These are phyloP conservation scores for Hapalemur alaotrensis DNA, from an alignment of 2,797 vertebrate genomes.

Conservation along the genomic window DNA sequence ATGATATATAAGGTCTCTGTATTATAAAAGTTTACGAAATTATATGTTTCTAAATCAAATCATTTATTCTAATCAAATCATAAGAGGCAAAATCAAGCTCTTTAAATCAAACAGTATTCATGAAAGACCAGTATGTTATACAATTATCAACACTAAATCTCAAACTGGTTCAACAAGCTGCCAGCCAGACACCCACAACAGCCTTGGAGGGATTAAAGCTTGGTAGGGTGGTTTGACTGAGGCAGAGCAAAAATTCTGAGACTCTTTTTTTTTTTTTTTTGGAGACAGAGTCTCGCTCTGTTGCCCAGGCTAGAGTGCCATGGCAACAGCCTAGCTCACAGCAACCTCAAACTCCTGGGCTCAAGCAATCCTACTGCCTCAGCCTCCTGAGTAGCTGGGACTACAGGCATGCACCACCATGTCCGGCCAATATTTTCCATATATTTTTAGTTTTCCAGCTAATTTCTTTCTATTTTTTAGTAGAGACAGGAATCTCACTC, in stretches of 20 bases:
- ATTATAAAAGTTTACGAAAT: not conserved
- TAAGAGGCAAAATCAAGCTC: not conserved
- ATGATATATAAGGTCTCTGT: not conserved
- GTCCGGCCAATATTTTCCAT: too few species aligned
- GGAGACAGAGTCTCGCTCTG: too few species aligned
- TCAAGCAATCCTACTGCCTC: too few species aligned
- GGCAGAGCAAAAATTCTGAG: not conserved
- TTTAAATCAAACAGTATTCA: not conserved
- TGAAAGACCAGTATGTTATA: not conserved
- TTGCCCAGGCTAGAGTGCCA: too few species aligned
- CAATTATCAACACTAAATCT: not conserved
- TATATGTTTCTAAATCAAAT: slow-evolving; percentile 8
- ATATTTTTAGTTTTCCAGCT: too few species aligned
- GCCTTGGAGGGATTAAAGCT: not conserved
- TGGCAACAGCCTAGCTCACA: too few species aligned
- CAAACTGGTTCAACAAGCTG: slow-evolving; percentile 24
- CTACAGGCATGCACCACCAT: too few species aligned
- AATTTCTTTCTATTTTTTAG: too few species aligned
- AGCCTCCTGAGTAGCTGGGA: too few species aligned
- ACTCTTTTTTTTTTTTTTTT: too few species aligned
- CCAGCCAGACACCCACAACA: not conserved
- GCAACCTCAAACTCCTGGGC: too few species aligned
- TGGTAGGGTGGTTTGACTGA: not conserved
- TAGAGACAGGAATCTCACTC: too few species aligned
- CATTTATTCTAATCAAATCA: not conserved